Base-by-base conservation (phyloP, 2,797 vertebrate species). In the Decapterus maruadsi region DNA sequence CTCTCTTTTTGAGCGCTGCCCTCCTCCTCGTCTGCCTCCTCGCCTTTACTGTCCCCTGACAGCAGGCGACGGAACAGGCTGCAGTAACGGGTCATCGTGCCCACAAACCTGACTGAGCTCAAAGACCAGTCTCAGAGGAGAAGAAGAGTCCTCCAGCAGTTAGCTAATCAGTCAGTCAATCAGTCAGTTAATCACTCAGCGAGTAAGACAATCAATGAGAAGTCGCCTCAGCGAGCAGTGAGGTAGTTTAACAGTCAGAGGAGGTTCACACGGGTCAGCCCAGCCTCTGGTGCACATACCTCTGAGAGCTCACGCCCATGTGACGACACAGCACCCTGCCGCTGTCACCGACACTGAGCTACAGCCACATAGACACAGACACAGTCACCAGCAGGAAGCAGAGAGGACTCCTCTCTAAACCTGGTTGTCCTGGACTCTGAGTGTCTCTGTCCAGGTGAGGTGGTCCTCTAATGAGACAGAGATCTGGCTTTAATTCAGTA, bases 71-170 rank as follows among this genome's bases (percentile, higher is more conserved):
- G 75, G 2, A 91, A 50, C 61, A 87, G 81, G 68, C 83, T 64
- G 72, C 85, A 75, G 75, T 87, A 91, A 0, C 83, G 86, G 29
- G 80, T 89, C 90, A 91, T 91, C 0, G 20, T 26, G 0, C 20
- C 9, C 20, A 34, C 0, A 22, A 1, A 26, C 7, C 64, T 4
- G 58, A 54, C 7, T 62, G 53, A 9, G 64, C 68, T 57, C 22
- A 17, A 17, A 36, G 48, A 11, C 17, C 8, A n/a, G 36, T 50
- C 17, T 55, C 26, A 31, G 16, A 0, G 22, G 51, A 16, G 22
- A 54, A 1, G n/a, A 14, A 13, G 51, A 26, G 20, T 53, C 13
- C 4, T 12, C 3, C 38, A 1, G 26, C 57, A 62, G 40, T 53
- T 42, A 11, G 4, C 20, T n/a, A 16, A 3, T 29, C 20, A 54